Evolutionary conservation across 1,140 invertebrate species (phyloP).

Genomic region (Meloidogyne hapla): DNA sequence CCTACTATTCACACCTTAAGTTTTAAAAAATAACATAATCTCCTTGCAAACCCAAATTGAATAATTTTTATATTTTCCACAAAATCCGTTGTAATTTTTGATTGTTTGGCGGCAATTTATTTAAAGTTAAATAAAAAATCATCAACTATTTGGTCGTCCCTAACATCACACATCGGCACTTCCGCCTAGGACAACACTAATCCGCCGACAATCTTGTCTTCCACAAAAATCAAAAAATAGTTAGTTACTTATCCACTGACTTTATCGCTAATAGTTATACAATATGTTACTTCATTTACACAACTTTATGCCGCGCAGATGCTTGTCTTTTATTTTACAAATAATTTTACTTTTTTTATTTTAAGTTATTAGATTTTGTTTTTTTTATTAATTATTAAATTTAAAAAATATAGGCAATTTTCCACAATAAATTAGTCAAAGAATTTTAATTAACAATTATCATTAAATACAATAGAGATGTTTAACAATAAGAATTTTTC

Average conservation of each 20-base stretch:
- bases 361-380: too few species aligned
- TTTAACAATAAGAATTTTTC: too few species aligned
- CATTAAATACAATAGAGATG: too few species aligned
- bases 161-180: neutral
- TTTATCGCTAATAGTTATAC: neutral
- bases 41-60: neutral
- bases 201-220: neutral
- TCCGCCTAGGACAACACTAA: neutral
- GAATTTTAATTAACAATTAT: too few species aligned
- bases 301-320: too few species aligned
- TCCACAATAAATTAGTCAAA: too few species aligned
- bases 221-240: neutral
- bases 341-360: too few species aligned
- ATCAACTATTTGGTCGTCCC: neutral
- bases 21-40: too few species aligned
- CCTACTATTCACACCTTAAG: neutral
- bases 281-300: neutral
- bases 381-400: too few species aligned
- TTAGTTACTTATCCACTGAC: neutral
- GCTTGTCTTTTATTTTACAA: too few species aligned
- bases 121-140: neutral
- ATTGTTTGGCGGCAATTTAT: neutral
- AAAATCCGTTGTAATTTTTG: neutral
- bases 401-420: too few species aligned
- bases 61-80: conserved; percentile 1